A percentile compares a stretch with the other conserved stretches of the same genome.
Evolutionary conservation across 2,888 invertebrate genomes (phyloP).

Genomic region (Drosophila aldrichi): DNA sequence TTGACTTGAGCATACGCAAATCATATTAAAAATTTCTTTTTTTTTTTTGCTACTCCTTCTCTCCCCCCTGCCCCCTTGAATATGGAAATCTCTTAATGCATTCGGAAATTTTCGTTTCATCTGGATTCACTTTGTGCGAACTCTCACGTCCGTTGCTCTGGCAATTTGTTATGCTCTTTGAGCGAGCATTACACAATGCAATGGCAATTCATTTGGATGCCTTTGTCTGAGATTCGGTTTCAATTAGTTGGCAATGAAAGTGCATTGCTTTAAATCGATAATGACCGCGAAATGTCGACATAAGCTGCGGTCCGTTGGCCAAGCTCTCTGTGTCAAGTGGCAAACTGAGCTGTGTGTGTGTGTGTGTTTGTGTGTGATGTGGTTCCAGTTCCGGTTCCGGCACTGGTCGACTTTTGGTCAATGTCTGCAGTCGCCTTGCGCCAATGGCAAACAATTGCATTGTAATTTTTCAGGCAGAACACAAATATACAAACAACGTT

Average conservation of each 20-base stretch:
- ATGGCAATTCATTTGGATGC: slow-evolving; percentile 11
- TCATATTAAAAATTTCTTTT: slow-evolving; percentile 4
- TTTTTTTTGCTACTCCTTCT: not conserved
- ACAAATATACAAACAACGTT: slow-evolving; percentile 8
- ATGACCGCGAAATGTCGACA: slow-evolving; percentile 23
- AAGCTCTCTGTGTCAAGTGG: slow-evolving; percentile 8
- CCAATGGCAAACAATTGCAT: slow-evolving; percentile 74
- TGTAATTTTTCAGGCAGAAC: slow-evolving; percentile 62
- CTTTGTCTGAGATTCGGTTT: slow-evolving; percentile 23
- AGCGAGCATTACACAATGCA: not conserved
- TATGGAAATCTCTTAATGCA: slow-evolving; percentile 3
- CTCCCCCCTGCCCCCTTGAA: not conserved
- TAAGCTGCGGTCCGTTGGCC: not conserved
- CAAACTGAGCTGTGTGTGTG: slow-evolving; percentile 8
- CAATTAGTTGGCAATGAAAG: slow-evolving; percentile 30
- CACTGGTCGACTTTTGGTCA: slow-evolving; percentile 39
- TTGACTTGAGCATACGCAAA: not conserved
- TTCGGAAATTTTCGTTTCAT: not conserved
- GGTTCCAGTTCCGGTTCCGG: slow-evolving; percentile 35
- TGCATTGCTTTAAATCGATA: slow-evolving; percentile 29
- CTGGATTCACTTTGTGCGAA: not conserved
- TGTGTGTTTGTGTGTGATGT: slow-evolving; percentile 13
- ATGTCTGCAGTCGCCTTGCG: slow-evolving; percentile 25
- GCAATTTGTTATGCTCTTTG: slow-evolving; percentile 15
- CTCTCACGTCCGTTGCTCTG: not conserved